Conservation (phyloP, 1,140 invertebrate genomes). For the Listronotus bonariensis region DNA sequence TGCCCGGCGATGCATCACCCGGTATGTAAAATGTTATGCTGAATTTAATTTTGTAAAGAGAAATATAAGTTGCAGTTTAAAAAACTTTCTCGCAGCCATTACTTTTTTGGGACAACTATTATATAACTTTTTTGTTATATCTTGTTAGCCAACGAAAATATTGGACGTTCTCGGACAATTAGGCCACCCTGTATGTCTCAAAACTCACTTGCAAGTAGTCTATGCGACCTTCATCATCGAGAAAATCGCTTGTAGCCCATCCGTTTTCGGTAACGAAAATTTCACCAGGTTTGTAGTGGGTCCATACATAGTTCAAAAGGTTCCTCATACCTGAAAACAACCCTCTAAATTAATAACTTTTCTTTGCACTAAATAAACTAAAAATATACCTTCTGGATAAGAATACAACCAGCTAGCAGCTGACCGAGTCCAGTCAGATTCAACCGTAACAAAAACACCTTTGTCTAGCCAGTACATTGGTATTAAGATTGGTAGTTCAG, state of each 20-base stretch:
- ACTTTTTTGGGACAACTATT: too few relatives aligned
- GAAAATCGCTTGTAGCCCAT: conserved; percentile 54
- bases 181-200: too few relatives aligned
- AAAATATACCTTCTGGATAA: background rate
- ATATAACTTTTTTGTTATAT: too few relatives aligned
- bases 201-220: background rate
- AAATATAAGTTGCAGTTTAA: too few relatives aligned
- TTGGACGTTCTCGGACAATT: too few relatives aligned
- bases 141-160: too few relatives aligned
- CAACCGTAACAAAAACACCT: background rate
- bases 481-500: conserved; percentile 20
- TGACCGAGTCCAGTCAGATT: background rate
- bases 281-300: conserved; percentile 60
- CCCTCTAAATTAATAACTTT: too few relatives aligned
- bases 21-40: too few relatives aligned
- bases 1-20: too few relatives aligned
- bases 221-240: conserved; percentile 59
- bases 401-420: conserved; percentile 3
- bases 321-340: conserved; percentile 66
- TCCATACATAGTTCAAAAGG: conserved; percentile 70
- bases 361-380: too few relatives aligned
- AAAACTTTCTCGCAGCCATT: too few relatives aligned
- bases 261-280: conserved; percentile 69
- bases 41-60: too few relatives aligned
- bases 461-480: conserved; percentile 34